These are phyloP conservation scores for Creontiades dilutus DNA, from an alignment of 2,888 invertebrate genomes.

Conservation along the genomic window DNA sequence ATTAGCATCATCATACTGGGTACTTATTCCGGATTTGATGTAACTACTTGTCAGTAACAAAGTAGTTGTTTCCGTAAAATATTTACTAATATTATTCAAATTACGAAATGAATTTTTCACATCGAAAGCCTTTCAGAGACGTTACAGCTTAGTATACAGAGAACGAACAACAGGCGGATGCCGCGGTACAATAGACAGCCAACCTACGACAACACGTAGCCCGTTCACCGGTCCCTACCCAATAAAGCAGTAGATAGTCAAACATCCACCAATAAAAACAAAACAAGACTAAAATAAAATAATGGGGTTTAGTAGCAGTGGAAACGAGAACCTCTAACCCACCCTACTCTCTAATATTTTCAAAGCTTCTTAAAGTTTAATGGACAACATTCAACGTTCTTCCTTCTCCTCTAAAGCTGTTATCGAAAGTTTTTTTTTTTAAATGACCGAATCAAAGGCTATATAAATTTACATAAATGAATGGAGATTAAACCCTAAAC, in stretches of 20 bases:
- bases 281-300: background rate
- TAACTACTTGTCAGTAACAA: too few species aligned
- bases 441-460: background rate
- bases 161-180: too few species aligned
- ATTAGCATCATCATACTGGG: too few species aligned
- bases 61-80: too few species aligned
- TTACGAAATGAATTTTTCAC: too few species aligned
- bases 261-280: background rate
- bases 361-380: background rate
- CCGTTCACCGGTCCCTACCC: too few species aligned
- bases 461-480: background rate
- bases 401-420: background rate
- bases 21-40: too few species aligned
- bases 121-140: too few species aligned
- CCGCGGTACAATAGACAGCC: background rate
- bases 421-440: background rate
- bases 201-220: background rate
- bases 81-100: too few species aligned
- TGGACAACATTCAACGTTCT: background rate
- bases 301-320: background rate
- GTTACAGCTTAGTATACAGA: too few species aligned
- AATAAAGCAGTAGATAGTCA: too few species aligned
- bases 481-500: background rate
- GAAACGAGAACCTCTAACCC: background rate
- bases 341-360: background rate